Conservation (phyloP, 92 coral and sea anemone species). For the Porites evermanni region DNA sequence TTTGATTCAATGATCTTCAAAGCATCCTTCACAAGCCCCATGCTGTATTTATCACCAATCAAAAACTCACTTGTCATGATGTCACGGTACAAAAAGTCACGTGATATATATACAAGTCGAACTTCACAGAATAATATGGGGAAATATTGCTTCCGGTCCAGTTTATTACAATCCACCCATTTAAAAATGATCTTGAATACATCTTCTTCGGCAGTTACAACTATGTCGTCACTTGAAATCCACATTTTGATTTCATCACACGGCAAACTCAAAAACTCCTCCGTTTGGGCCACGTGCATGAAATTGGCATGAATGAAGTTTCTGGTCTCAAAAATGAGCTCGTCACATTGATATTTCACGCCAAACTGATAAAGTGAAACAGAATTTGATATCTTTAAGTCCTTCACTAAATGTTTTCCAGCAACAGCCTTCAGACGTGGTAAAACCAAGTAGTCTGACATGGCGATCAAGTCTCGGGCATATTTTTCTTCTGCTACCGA, state of each 20-base stretch:
- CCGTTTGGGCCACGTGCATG: neutral
- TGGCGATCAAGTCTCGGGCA: neutral
- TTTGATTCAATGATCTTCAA: neutral
- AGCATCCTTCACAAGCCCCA: neutral
- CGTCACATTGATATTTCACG: neutral
- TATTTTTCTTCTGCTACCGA: neutral
- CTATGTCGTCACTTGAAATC: neutral
- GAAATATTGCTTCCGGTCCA: neutral
- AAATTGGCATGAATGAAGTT: neutral
- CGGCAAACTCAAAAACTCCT: neutral
- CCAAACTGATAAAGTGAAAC: neutral
- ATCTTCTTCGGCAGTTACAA: constrained; percentile 8
- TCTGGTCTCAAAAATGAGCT: neutral
- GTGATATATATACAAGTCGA: constrained; percentile 5
- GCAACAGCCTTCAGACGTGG: neutral
- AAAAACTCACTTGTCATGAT: neutral
- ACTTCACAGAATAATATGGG: neutral
- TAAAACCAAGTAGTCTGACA: constrained; percentile 11
- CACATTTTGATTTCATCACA: constrained; percentile 12
- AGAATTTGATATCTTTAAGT: neutral
- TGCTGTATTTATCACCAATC: neutral
- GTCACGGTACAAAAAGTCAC: neutral
- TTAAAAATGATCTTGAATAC: neutral
- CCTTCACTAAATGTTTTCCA: neutral
- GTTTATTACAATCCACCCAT: neutral